Evolutionary conservation across 2,888 invertebrate genomes (phyloP).

Genomic region (Drosophila subquinaria): DNA sequence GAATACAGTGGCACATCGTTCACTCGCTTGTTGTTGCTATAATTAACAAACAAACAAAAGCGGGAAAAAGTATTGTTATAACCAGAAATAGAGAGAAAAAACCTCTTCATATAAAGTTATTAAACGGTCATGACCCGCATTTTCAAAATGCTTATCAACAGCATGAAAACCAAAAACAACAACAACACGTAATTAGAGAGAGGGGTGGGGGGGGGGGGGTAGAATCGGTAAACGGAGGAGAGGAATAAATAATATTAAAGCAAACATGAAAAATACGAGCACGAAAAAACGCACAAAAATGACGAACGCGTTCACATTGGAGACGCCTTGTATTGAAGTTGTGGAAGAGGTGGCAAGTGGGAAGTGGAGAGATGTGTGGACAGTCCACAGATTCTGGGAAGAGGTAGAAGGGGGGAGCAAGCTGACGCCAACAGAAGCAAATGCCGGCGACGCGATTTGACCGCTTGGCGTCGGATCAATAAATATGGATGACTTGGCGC

Average conservation of each 20-base stretch:
- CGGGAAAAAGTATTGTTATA: not conserved
- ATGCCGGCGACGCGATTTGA: conserved; percentile 65
- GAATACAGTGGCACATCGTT: conserved; percentile 16
- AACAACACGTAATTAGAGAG: conserved; percentile 23
- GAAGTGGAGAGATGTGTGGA: not conserved
- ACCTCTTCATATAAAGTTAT: conserved; percentile 74
- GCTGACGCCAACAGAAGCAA: conserved; percentile 53
- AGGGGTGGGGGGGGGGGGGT: not conserved
- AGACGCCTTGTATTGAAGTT: conserved; percentile 7
- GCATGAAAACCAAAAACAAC: conserved; percentile 56
- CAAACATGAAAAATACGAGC: conserved; percentile 53
- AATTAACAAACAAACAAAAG: conserved; percentile 61
- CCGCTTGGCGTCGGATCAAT: conserved; percentile 71
- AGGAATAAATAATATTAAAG: conserved; percentile 36
- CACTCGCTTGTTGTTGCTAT: conserved; percentile 22
- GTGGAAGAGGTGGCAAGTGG: not conserved
- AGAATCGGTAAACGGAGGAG: conserved; percentile 6
- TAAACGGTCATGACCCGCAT: conserved; percentile 83
- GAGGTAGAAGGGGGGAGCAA: not conserved
- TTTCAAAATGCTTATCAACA: conserved; percentile 77
- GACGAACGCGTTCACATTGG: conserved; percentile 45
- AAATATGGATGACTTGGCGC: conserved; percentile 78
- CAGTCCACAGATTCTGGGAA: not conserved
- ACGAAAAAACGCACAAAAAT: conserved; percentile 42
- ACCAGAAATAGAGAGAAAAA: conserved; percentile 28